These are phyloP conservation scores for Sarcophaga variegata DNA, from an alignment of 2,888 invertebrate species.

Conservation along the genomic window DNA sequence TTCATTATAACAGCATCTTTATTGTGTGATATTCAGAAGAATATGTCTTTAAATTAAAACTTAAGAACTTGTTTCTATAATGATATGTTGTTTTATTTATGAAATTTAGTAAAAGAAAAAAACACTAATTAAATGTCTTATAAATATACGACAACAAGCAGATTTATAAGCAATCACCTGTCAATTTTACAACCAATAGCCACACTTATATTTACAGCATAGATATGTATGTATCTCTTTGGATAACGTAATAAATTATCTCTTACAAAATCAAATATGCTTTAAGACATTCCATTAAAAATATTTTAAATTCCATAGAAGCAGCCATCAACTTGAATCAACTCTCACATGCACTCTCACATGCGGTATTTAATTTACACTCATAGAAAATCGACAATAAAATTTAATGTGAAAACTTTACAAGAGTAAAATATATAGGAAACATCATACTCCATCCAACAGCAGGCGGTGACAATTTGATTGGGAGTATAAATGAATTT, in stretches of 20 bases:
- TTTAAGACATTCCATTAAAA: constrained; percentile 53
- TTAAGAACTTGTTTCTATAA: too few species aligned
- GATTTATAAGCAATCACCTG: not conserved
- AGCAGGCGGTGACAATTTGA: constrained; percentile 64
- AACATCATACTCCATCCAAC: not conserved
- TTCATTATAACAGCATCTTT: too few species aligned
- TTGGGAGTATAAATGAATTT: constrained; percentile 62
- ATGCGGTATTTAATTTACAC: not conserved
- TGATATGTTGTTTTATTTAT: too few species aligned
- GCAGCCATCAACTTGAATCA: constrained; percentile 59
- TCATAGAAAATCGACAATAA: constrained; percentile 36
- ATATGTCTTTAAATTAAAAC: too few species aligned
- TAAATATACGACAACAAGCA: not conserved
- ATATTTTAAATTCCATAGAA: constrained; percentile 53
- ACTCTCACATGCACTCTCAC: not conserved
- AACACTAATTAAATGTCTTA: too few species aligned
- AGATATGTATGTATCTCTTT: constrained; percentile 2
- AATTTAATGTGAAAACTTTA: constrained; percentile 57
- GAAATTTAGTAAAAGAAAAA: too few species aligned
- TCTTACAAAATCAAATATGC: constrained; percentile 18
- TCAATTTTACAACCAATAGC: not conserved
- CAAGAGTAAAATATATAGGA: constrained; percentile 1
- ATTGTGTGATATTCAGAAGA: too few species aligned
- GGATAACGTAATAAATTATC: constrained; percentile 52
- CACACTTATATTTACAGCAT: not conserved